Base-by-base conservation (phyloP, 2,888 invertebrate species). In the Ichneumoninae sp. region DNA sequence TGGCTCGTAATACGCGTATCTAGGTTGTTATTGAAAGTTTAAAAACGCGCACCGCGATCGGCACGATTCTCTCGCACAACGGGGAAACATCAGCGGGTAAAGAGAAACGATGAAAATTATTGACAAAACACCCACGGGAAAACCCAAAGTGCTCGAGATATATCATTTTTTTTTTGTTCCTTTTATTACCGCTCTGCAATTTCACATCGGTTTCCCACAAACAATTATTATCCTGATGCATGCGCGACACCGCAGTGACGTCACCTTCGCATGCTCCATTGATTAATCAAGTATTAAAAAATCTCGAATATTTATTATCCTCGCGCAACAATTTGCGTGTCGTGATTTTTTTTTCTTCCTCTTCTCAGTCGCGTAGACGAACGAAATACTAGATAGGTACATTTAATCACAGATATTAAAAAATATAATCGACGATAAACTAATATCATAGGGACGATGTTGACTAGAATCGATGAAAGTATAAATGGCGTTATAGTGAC, bases 321-420 rank as follows among this genome's bases (percentile, higher is more conserved):
- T 16, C 22, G 47, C 74, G 44, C 52, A 33, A 60, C 13, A 47
- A 16, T 47, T 47, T 47, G 44, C 44, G 7, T 26, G 19, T 70
- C 52, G 26, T 52, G 22, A 47, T 65, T 30, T 47, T n/a, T 19
- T 33, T 36, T 33, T 13, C 26, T 40, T 71, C 79, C 40, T 60
- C 78, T 81, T 50, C 63, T 66, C 73, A 54, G 60, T 47, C 63
- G 71, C 68, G 52, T 82, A 80, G 79, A 79, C 57, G 82, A 79
- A 82, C 47, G 60, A 85, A 82, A 79, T 70, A 71, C 63, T 68
- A 85, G 79, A 82, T 75, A 75, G 78, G 52, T 82, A 82, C 79
- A 75, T 71, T 60, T 4, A 80, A 68, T 68, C 19, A 44, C 52
- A 70, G 77, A 65, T 65, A 81, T 74, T 19, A 65, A 83, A 77